These are phyloP conservation scores for Benthosema pterotum DNA, from an alignment of 2,797 vertebrate species.

Conservation along the genomic window DNA sequence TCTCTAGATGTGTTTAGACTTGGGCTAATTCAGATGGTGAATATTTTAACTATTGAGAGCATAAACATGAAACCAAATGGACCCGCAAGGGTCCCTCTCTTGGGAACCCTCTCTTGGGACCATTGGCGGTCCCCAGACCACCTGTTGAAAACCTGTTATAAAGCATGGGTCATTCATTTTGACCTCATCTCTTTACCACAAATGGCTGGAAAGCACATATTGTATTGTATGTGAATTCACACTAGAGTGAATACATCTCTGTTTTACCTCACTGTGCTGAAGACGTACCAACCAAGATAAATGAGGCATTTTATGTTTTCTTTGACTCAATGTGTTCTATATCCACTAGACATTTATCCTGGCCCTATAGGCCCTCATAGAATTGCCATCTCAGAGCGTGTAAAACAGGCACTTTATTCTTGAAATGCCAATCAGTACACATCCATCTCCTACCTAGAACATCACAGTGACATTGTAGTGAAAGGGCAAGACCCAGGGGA, in stretches of 20 bases:
- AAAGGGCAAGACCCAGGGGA: constrained; percentile 46
- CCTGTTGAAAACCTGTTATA: constrained; percentile 66
- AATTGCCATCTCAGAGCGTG: constrained; percentile 37
- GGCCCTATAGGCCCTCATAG: constrained; percentile 24
- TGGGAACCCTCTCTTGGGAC: no score
- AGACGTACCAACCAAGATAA: constrained; percentile 24
- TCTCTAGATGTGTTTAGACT: no score
- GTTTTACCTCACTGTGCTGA: constrained; percentile 15
- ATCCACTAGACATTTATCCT: constrained; percentile 27
- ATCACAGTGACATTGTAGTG: constrained; percentile 42
- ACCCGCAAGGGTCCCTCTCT: no score
- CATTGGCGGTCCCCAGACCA: no score
- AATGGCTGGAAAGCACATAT: constrained; percentile 28
- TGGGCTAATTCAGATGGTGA: no score
- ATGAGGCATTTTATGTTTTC: constrained; percentile 2
- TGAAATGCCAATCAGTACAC: constrained; percentile 19
- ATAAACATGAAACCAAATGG: no score
- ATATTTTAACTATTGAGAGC: no score
- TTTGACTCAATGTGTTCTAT: not conserved
- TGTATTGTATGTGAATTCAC: constrained; percentile 25
- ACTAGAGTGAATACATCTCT: constrained; percentile 9
- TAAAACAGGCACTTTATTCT: constrained; percentile 41
- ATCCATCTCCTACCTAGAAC: constrained; percentile 6
- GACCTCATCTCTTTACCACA: constrained; percentile 55
- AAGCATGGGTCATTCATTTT: constrained; percentile 47